These are phyloP conservation scores for Anthopleura xanthogrammica DNA, from an alignment of 92 coral and sea anemone genomes.

Conservation along the genomic window DNA sequence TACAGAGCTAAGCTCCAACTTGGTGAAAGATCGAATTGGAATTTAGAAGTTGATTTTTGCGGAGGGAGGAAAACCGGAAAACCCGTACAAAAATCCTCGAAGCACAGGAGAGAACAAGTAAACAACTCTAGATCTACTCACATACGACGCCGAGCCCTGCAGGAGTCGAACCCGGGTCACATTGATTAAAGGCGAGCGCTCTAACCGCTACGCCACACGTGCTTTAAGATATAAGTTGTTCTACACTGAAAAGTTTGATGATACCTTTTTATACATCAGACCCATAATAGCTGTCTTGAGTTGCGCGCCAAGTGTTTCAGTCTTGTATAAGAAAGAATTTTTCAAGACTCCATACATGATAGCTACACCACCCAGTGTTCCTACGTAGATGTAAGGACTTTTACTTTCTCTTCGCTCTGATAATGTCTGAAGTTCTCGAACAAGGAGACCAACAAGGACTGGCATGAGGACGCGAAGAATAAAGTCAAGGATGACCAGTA, in stretches of 20 bases:
- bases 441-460: constrained; percentile 28
- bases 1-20: too few relatives aligned
- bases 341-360: constrained; percentile 2
- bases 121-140: too few relatives aligned
- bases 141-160: too few relatives aligned
- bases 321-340: constrained; percentile 15
- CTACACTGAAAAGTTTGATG: background rate
- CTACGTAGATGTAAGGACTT: constrained; percentile 28
- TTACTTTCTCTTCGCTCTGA: background rate
- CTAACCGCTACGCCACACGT: too few relatives aligned
- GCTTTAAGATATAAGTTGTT: background rate
- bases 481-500: constrained; percentile 6
- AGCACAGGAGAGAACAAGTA: too few relatives aligned
- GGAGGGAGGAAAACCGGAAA: too few relatives aligned
- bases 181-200: too few relatives aligned
- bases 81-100: too few relatives aligned
- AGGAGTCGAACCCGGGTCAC: too few relatives aligned
- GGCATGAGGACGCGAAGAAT: constrained; percentile 16
- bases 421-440: constrained; percentile 10
- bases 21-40: too few relatives aligned
- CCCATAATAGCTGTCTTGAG: constrained; percentile 26
- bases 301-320: constrained; percentile 5
- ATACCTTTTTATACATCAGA: constrained; percentile 39
- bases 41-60: too few relatives aligned
- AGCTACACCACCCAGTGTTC: constrained; percentile 8